These are phyloP conservation scores for Calvadosia cruxmelitensis DNA, from an alignment of 30 jellyfish, hydroid and myxozoan genomes.

Conservation along the genomic window DNA sequence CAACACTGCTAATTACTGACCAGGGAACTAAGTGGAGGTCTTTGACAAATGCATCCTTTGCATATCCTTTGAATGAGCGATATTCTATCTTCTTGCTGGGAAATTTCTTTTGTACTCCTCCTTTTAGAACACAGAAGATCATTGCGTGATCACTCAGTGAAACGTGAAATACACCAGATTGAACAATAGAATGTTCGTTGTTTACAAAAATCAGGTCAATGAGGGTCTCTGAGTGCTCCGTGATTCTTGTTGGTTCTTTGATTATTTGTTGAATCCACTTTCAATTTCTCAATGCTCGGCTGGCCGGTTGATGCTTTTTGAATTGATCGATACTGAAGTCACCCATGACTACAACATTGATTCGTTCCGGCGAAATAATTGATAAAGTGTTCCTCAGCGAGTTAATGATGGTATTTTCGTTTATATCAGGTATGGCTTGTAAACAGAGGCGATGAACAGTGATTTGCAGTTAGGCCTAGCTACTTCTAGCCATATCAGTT, in stretches of 20 bases:
- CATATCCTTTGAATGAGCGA: conserved; percentile 26
- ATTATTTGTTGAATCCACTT: conserved; percentile 31
- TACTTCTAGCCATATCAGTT: conserved; percentile 26
- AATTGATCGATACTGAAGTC: conserved; percentile 46
- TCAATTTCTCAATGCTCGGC: conserved; percentile 38
- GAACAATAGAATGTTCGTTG: conserved; percentile 38
- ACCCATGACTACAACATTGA: conserved; percentile 25
- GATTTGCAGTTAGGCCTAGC: conserved; percentile 42
- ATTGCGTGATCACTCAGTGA: conserved; percentile 42
- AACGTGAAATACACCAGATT: conserved; percentile 28
- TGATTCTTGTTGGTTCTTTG: conserved; percentile 47
- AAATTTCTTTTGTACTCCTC: conserved; percentile 31
- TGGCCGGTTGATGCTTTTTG: conserved; percentile 39
- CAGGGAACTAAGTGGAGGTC: conserved; percentile 34
- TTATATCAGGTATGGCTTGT: conserved; percentile 36
- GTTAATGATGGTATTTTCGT: conserved; percentile 15
- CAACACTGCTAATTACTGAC: conserved; percentile 16
- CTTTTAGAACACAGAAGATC: conserved; percentile 23
- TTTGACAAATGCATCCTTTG: conserved; percentile 27
- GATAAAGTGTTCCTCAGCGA: conserved; percentile 36
- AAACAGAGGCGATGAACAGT: conserved; percentile 37
- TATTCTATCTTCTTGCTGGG: conserved; percentile 15
- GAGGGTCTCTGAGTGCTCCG: conserved; percentile 35
- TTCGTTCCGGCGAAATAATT: conserved; percentile 26
- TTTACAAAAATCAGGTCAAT: conserved; percentile 15